Evolutionary conservation across 1,140 invertebrate genomes (phyloP).

Genomic region (Sitophilus oryzae): DNA sequence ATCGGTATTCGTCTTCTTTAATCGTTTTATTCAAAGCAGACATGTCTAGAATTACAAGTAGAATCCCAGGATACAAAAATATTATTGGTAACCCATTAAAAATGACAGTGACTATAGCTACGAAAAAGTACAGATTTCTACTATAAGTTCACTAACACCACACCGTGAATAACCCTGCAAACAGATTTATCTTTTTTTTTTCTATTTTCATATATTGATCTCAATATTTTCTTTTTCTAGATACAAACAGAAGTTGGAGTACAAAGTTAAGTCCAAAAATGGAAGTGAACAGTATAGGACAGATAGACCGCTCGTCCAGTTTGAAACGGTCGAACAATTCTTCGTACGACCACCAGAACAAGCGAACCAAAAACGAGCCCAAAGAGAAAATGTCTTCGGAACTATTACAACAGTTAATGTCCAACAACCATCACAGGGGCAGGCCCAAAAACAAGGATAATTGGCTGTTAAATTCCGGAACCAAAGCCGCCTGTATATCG

Average conservation of each 20-base stretch:
- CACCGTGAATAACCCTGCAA: no score
- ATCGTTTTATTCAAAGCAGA: no score
- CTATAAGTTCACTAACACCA: no score
- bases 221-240: conserved; percentile 17
- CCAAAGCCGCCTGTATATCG: conserved; percentile 38
- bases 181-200: no score
- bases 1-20: no score
- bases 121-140: no score
- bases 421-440: conserved; percentile 41
- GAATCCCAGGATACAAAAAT: no score
- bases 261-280: conserved; percentile 24
- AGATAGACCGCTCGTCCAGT: conserved; percentile 20
- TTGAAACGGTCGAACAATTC: conserved; percentile 37
- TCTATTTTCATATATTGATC: neutral
- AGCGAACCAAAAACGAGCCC: conserved; percentile 37
- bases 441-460: conserved; percentile 34
- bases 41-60: no score
- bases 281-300: conserved; percentile 16
- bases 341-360: conserved; percentile 32
- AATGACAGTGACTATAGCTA: no score
- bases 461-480: conserved; percentile 38
- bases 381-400: conserved; percentile 44
- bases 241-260: conserved; percentile 24
- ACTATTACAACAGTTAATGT: conserved; percentile 50
- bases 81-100: no score